These are phyloP conservation scores for Eugnorisma glareosa DNA, from an alignment of 2,888 invertebrate species.

Conservation along the genomic window DNA sequence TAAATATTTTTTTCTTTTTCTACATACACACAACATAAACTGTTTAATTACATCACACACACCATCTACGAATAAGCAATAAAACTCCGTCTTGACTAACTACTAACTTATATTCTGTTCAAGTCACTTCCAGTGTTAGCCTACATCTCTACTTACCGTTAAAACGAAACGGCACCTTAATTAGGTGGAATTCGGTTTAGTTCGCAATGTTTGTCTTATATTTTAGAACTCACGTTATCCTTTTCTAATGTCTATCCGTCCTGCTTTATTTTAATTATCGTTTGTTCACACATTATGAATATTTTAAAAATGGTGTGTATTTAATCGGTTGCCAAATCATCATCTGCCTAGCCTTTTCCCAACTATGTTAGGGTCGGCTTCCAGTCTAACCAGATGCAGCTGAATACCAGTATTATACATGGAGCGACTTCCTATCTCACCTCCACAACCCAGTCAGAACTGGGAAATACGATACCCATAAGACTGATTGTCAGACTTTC, in stretches of 20 bases:
- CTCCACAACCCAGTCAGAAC: background rate
- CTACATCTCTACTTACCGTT: slow-evolving; percentile 11
- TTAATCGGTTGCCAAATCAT: background rate
- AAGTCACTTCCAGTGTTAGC: slow-evolving; percentile 27
- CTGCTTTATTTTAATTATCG: slow-evolving; percentile 12
- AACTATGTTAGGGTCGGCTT: no score
- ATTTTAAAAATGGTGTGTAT: background rate
- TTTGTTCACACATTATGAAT: no score
- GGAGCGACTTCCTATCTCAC: background rate
- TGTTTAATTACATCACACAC: no score
- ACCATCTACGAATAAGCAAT: no score
- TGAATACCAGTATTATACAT: background rate
- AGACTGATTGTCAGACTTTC: no score
- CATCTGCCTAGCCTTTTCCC: no score
- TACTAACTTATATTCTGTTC: background rate
- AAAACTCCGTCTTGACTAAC: background rate
- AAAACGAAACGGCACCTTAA: slow-evolving; percentile 44
- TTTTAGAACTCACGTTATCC: slow-evolving; percentile 27
- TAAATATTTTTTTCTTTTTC: no score
- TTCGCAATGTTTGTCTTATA: slow-evolving; percentile 31
- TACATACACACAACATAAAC: no score
- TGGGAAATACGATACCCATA: no score
- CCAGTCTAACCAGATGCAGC: background rate
- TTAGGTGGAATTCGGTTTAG: slow-evolving; percentile 47
- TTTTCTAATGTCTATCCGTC: slow-evolving; percentile 27